Conservation (phyloP, 2,797 vertebrate species). For the Oreortyx pictus region DNA sequence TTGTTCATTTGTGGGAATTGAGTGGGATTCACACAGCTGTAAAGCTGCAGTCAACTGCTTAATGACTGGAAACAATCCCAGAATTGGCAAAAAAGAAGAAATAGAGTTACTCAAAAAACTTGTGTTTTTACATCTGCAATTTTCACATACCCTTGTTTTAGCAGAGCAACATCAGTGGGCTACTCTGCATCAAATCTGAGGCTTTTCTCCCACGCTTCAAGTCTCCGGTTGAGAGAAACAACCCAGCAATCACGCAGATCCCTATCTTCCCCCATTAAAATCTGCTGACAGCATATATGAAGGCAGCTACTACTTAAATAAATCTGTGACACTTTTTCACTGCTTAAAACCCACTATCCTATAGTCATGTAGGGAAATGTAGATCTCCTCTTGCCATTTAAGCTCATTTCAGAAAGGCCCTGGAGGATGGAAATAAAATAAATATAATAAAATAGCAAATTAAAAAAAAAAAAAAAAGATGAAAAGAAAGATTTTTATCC, state of each 20-base stretch:
- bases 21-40: neutral
- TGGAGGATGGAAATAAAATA: neutral
- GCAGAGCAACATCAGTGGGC: neutral
- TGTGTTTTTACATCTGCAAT: neutral
- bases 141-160: neutral
- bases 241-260: neutral
- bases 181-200: neutral
- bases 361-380: conserved; percentile 3
- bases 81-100: neutral
- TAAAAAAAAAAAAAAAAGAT: neutral
- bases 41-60: neutral
- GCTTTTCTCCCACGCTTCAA: neutral
- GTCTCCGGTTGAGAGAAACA: neutral
- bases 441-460: too few species aligned
- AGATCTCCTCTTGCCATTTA: conserved; percentile 2
- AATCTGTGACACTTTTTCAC: neutral
- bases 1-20: neutral
- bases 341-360: neutral
- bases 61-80: neutral
- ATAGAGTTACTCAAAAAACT: neutral
- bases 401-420: conserved; percentile 4
- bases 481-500: neutral
- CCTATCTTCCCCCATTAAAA: neutral
- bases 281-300: neutral
- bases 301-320: conserved; percentile 14